phyloP scores from a whole-genome alignment of 64 coral and sea anemone species.

The Porites lutea region DNA sequence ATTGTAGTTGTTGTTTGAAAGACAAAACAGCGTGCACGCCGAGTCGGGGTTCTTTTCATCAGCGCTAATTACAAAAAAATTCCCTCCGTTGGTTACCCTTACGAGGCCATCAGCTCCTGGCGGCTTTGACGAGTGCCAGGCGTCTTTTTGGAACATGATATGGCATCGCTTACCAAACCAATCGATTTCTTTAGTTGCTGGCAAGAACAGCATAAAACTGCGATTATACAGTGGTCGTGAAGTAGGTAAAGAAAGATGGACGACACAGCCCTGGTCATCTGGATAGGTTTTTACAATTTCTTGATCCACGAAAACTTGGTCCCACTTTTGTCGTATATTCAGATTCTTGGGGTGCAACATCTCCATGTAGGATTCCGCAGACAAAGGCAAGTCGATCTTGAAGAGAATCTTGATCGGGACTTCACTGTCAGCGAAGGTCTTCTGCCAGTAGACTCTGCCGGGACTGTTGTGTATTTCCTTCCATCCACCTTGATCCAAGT shows the following conservation, averaged over 20 bases:
- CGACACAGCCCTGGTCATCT: background rate
- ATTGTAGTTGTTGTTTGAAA: constrained; percentile 41
- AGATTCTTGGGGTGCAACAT: background rate
- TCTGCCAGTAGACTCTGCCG: constrained; percentile 11
- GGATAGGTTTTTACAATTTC: constrained; percentile 41
- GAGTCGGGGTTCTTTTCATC: constrained; percentile 19
- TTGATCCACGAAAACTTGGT: background rate
- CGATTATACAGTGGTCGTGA: constrained; percentile 33
- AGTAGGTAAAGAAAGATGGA: background rate
- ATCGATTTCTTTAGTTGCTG: constrained; percentile 30
- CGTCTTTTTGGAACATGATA: background rate
- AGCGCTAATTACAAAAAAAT: constrained; percentile 28
- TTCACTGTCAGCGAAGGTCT: constrained; percentile 32
- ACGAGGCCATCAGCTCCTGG: constrained; percentile 35
- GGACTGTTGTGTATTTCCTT: constrained; percentile 14
- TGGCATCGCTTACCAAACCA: constrained; percentile 12
- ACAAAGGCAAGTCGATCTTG: constrained; percentile 12
- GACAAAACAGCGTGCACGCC: constrained; percentile 38
- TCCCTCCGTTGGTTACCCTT: constrained; percentile 47
- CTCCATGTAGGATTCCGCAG: constrained; percentile 15
- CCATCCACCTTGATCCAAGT: constrained; percentile 55
- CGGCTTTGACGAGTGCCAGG: constrained; percentile 48
- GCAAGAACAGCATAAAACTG: constrained; percentile 21
- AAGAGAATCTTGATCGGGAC: constrained; percentile 44
- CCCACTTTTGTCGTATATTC: constrained; percentile 36